Evolutionary conservation across 2,888 invertebrate genomes (phyloP).

Genomic region (Ochropleura leucogaster): DNA sequence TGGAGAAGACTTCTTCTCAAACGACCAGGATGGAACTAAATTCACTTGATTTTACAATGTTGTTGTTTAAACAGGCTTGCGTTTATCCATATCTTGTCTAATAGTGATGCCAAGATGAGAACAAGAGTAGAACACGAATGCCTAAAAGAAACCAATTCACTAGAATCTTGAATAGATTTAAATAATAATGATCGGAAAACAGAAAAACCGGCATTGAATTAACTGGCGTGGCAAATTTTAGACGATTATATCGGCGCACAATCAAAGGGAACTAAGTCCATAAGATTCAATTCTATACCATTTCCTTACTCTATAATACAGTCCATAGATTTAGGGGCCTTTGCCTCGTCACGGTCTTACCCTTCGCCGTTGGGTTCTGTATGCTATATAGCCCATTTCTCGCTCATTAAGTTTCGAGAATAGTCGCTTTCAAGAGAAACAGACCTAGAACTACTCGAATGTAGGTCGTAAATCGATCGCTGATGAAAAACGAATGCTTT

Average conservation of each 20-base stretch:
- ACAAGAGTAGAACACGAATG: too few relatives aligned
- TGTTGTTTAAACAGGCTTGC: too few relatives aligned
- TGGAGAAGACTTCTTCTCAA: too few relatives aligned
- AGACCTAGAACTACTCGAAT: constrained; percentile 43
- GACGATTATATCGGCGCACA: neutral
- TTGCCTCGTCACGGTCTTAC: constrained; percentile 44
- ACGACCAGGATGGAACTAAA: too few relatives aligned
- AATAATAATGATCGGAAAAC: too few relatives aligned
- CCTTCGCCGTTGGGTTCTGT: constrained; percentile 33
- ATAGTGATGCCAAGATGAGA: too few relatives aligned
- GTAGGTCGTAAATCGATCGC: constrained; percentile 61
- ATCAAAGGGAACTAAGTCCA: neutral
- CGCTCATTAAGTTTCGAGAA: constrained; percentile 62
- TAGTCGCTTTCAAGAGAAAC: constrained; percentile 59
- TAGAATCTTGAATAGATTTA: too few relatives aligned
- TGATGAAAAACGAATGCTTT: constrained; percentile 51
- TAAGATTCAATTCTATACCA: neutral
- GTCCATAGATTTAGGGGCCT: constrained; percentile 43
- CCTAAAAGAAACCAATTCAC: too few relatives aligned
- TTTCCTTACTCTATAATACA: constrained; percentile 32
- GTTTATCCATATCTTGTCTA: too few relatives aligned
- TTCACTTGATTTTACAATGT: too few relatives aligned
- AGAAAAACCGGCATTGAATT: too few relatives aligned
- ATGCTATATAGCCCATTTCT: constrained; percentile 57
- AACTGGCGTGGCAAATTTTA: too few relatives aligned